Base-by-base conservation (phyloP, 1,140 invertebrate genomes). In the Belonocnema kinseyi region DNA sequence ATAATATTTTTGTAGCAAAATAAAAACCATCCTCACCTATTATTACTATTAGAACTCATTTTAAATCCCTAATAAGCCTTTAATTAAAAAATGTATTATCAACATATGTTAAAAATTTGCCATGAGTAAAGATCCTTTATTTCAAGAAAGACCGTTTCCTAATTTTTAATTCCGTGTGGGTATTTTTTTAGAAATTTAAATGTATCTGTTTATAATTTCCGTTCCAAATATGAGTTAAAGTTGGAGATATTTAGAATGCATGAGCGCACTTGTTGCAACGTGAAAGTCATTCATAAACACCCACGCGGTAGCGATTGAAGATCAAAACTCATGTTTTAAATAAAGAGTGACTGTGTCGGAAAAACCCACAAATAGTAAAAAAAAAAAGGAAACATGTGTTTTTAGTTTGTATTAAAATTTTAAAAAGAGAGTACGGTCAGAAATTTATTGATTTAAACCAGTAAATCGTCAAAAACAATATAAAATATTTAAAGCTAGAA, bases 281-380 rank as follows among this genome's bases (percentile, higher is more conserved):
- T 86, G 84, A 84, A 58, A 72, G 75, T 80, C 77, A 80, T 82
- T 80, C 78, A 75, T 76, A 73, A 81, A 83, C 79, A 77, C 78
- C 79, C 79, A 81, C 80, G 74, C 77, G 77, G 11, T 17, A 11
- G 1, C 50, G n/a, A 51, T 50, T 33, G 26, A 66, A 40, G 26
- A 33, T 40, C 21, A 66, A 66, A 66, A 12, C 58, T 66, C 58
- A 66, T 33, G 58, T 66, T 66, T 66, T 26, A 61, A 26, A 10
- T 13, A 21, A 19, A 58, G 56, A 33, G 13, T 33, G 21, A 66
- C 33, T 66, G 26, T 40, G 40, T 66, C 26, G 26, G 21, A 26
- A n/a, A 66, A 56, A 56, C 10, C 19, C 16, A 56, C 2, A 40
- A 40, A 26, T 33, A 66, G 26, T 33, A 33, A 33, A 33, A 33